Percentiles rank a stretch among this genome's conserved stretches.
phyloP scores from a whole-genome alignment of 2,888 invertebrate genomes.

The Agrilus cyanescens region DNA sequence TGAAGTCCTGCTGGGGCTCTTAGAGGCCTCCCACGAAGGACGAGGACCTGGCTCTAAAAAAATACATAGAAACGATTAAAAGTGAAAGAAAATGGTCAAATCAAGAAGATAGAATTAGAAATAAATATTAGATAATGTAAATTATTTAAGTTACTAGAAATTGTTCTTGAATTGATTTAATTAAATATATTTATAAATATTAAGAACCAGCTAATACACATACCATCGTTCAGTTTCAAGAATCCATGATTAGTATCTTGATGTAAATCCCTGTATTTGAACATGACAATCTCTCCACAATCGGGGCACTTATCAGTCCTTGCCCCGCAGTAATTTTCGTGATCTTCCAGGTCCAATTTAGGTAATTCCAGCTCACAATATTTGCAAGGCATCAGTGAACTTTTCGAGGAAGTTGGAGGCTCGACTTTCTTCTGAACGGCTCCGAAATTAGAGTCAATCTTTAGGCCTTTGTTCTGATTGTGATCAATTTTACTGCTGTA shows the following conservation, averaged over 20 bases:
- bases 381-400: constrained; percentile 42
- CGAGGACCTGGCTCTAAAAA: constrained; percentile 39
- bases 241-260: constrained; percentile 55
- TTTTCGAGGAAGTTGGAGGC: constrained; percentile 1
- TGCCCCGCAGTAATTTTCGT: constrained; percentile 59
- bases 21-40: constrained; percentile 33
- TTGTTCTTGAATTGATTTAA: too few species aligned
- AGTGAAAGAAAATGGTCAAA: neutral
- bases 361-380: constrained; percentile 56
- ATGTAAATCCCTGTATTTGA: constrained; percentile 52
- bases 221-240: constrained; percentile 48
- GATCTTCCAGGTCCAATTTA: constrained; percentile 45
- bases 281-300: constrained; percentile 58
- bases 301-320: constrained; percentile 57
- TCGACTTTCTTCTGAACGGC: too few species aligned
- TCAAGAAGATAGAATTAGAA: too few species aligned
- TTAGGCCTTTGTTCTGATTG: too few species aligned
- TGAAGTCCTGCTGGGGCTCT: constrained; percentile 18
- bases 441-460: too few species aligned
- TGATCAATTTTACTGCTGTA: too few species aligned
- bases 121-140: too few species aligned
- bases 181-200: too few species aligned
- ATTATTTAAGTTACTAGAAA: too few species aligned
- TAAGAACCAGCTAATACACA: too few species aligned
- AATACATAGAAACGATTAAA: neutral